Evolutionary conservation across 2,797 vertebrate species (phyloP).

Genomic region (Chloroceryle inda): DNA sequence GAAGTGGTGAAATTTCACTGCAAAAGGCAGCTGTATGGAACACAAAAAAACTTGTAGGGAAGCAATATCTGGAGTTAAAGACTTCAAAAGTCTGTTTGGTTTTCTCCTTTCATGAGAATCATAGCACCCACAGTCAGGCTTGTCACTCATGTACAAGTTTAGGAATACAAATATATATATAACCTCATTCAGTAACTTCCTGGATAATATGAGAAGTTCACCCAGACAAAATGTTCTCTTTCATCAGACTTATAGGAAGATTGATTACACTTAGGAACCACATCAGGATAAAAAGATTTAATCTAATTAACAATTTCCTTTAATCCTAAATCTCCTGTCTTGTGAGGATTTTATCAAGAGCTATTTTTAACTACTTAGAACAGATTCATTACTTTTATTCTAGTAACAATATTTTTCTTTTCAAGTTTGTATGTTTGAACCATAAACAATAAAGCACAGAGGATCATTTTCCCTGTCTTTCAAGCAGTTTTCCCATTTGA

Average conservation of each 20-base stretch:
- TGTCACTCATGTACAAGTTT: neutral
- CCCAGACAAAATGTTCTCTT: neutral
- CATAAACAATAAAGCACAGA: neutral
- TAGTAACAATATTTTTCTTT: neutral
- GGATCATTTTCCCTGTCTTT: neutral
- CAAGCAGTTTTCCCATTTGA: neutral
- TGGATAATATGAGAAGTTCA: neutral
- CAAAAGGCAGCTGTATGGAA: neutral
- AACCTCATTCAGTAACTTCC: neutral
- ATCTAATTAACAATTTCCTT: conserved; percentile 38
- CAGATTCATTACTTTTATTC: neutral
- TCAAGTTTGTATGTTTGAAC: neutral
- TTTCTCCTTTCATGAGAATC: neutral
- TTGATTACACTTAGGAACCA: neutral
- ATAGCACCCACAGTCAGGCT: neutral
- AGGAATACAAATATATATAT: neutral
- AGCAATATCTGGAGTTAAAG: neutral
- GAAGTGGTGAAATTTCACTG: neutral
- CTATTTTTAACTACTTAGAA: neutral
- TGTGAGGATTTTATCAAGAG: neutral
- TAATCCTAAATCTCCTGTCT: conserved; percentile 19
- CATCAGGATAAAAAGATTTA: conserved; percentile 7
- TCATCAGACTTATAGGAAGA: neutral
- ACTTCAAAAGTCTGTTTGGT: neutral
- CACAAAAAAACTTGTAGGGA: neutral